A percentile compares a stretch with the other conserved stretches of the same genome.
These are phyloP conservation scores for Helicorthomorpha holstii DNA, from an alignment of 1,140 invertebrate species.

Conservation along the genomic window DNA sequence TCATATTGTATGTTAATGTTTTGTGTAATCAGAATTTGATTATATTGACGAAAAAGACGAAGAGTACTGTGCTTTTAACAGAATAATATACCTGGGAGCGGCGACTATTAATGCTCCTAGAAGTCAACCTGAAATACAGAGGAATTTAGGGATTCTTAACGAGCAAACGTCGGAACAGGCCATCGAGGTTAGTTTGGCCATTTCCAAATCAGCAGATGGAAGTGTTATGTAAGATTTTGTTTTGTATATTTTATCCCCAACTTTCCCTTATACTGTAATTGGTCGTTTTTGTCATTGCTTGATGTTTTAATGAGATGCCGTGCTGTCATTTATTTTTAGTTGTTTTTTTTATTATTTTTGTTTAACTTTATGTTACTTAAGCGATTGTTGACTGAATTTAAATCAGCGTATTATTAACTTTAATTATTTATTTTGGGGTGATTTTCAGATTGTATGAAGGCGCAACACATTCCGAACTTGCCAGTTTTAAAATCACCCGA, in stretches of 20 bases:
- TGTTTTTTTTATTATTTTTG: too few relatives aligned
- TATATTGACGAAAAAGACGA: slow-evolving; percentile 6
- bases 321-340: not conserved
- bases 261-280: too few relatives aligned
- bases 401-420: not conserved
- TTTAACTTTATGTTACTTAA: too few relatives aligned
- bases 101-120: slow-evolving; percentile 83
- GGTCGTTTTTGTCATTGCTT: too few relatives aligned
- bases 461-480: slow-evolving; percentile 61
- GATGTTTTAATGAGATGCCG: too few relatives aligned
- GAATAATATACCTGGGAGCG: slow-evolving; percentile 85
- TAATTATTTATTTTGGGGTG: not conserved
- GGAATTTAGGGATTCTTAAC: slow-evolving; percentile 81
- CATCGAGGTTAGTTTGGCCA: slow-evolving; percentile 59
- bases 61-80: slow-evolving; percentile 55
- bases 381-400: too few relatives aligned
- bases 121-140: slow-evolving; percentile 85
- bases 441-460: slow-evolving; percentile 68
- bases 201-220: slow-evolving; percentile 68
- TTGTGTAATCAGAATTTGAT: not conserved
- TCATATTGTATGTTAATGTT: not conserved
- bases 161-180: slow-evolving; percentile 48
- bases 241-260: too few relatives aligned
- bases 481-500: slow-evolving; percentile 74
- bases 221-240: slow-evolving; percentile 32